Evolutionary conservation across 2,888 invertebrate species (phyloP), one percentile per base, ranked within the genome.

Genomic region (Catocala sponsa): DNA sequence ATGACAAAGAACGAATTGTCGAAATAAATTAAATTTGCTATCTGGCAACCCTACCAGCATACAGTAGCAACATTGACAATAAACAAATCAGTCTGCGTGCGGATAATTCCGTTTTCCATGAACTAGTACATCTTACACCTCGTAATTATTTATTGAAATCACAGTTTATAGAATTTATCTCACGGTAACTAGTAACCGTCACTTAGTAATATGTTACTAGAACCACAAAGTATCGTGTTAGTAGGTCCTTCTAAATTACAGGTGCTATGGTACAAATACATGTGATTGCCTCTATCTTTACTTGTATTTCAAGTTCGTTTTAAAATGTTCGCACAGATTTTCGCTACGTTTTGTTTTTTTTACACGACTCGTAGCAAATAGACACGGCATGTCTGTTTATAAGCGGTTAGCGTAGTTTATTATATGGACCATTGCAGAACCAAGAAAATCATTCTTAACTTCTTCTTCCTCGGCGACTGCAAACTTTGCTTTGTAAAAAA

Each of bases 91-190:
- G 15, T 42, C 11, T 69, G 72, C 80, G 79, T 80, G 80, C 59
- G 12, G 62, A 59, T 80, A 79, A 80, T 80, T 74, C 52, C 10
- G 42, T 63, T 70, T 76, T 69, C 79, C 69, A 55, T 66, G 73
- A 74, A 79, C 65, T 10, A 62, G 49, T 51, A 65, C 49, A 48
- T 60, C 62, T 44, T 61, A 59, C 43, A 42, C 25, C 25, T 15
- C 33, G 33, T 59, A 72, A 72, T 74, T 74, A 65, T 65, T 55
- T 53, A 47, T 32, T 58, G 69, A 71, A 72, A 65, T 61, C 43
- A 13, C 38, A 59, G 69, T 63, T 65, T 59, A 59, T 51, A 48
- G n/a, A 32, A 32, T 49, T 53, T 54, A 49, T 54, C 59, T 54
- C 54, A 59, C 59, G 59, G 48, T 46, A 4, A 33, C 38, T 12